Percentiles rank a stretch among this genome's conserved stretches.
These are phyloP conservation scores for Zaprionus nigranus DNA, from an alignment of 1,140 invertebrate species.

Conservation along the genomic window DNA sequence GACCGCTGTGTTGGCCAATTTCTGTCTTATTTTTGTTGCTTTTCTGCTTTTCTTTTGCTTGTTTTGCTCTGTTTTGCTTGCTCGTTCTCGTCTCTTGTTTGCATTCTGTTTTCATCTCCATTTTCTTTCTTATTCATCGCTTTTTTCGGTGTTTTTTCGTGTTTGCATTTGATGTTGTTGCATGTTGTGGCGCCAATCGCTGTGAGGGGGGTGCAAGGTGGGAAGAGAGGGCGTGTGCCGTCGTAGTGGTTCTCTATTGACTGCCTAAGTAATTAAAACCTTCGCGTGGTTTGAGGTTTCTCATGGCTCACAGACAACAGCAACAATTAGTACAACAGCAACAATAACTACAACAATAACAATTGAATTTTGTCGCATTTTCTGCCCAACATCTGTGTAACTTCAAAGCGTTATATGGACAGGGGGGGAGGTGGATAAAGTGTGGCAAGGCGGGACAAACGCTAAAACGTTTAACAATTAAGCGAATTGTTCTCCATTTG, in stretches of 20 bases:
- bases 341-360: neutral
- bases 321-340: constrained; percentile 19
- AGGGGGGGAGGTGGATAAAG: neutral
- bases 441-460: neutral
- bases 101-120: neutral
- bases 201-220: constrained; percentile 8
- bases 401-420: constrained; percentile 1
- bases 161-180: constrained; percentile 54
- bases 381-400: constrained; percentile 45
- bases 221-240: neutral
- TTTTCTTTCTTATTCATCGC: constrained; percentile 12
- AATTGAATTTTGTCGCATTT: constrained; percentile 30
- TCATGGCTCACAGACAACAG: constrained; percentile 6
- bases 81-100: constrained; percentile 4
- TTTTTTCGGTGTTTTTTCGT: constrained; percentile 32
- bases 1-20: constrained; percentile 49
- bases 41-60: constrained; percentile 9
- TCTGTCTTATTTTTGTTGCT: neutral
- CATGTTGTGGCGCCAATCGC: constrained; percentile 62
- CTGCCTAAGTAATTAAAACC: constrained; percentile 62
- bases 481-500: constrained; percentile 2
- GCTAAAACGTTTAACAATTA: neutral
- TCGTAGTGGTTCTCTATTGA: constrained; percentile 10
- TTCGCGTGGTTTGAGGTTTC: constrained; percentile 37
- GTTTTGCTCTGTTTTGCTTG: constrained; percentile 8